phyloP scores from a whole-genome alignment of 2,888 invertebrate species.

The Camptogramma bilineatum region DNA sequence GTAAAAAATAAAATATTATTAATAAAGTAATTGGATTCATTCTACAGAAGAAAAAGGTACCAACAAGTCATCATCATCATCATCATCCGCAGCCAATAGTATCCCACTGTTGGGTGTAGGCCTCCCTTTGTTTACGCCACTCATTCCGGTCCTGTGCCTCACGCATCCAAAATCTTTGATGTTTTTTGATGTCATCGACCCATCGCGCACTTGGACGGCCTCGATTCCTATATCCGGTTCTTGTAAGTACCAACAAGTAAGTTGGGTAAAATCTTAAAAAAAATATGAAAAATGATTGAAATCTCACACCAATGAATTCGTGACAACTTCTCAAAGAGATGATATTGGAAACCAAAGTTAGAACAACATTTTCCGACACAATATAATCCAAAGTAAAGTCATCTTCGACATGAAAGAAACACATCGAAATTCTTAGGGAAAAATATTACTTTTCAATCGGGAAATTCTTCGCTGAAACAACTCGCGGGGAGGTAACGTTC shows the following conservation, averaged over 20 bases:
- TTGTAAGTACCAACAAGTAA: not conserved
- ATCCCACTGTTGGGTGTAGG: no score
- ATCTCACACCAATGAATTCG: conserved; percentile 44
- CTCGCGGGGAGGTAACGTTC: conserved; percentile 83
- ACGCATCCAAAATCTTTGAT: no score
- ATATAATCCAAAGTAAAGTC: conserved; percentile 81
- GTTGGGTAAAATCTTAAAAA: conserved; percentile 5
- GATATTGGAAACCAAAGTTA: conserved; percentile 68
- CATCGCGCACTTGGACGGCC: no score
- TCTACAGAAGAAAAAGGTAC: no score
- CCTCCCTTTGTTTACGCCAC: no score
- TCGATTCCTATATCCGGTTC: no score
- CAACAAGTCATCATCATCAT: no score
- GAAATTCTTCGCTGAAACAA: conserved; percentile 83
- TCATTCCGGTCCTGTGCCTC: no score
- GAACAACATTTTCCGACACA: conserved; percentile 71
- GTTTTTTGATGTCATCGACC: no score
- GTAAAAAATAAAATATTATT: not conserved
- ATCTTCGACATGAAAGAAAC: conserved; percentile 82
- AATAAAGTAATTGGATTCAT: not conserved
- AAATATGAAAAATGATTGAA: conserved; percentile 50
- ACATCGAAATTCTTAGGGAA: conserved; percentile 83
- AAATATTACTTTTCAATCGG: conserved; percentile 85
- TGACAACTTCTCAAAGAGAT: conserved; percentile 53
- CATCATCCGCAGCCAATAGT: no score